A percentile compares a stretch with the other conserved stretches of the same genome.
Conservation (phyloP, 2,888 invertebrate species). For the Troilus luridus region DNA sequence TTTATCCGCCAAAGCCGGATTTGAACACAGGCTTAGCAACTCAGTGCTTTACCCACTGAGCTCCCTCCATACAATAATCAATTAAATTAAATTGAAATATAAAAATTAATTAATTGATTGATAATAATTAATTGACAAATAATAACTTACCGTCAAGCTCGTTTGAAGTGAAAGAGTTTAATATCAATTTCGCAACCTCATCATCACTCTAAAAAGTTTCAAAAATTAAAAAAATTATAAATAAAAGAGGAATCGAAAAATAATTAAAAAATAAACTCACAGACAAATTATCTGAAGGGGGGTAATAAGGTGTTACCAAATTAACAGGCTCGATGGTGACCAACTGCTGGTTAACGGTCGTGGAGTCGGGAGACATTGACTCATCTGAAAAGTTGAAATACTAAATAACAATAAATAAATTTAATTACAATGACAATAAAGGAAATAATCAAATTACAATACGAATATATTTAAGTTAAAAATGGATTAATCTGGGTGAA, state of each 20-base stretch:
- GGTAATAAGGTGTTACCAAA: not conserved
- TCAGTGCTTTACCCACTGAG: too few relatives aligned
- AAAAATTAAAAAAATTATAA: not conserved
- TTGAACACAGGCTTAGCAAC: too few relatives aligned
- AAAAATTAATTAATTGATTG: too few relatives aligned
- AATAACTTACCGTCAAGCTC: not conserved
- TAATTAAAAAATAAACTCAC: not conserved
- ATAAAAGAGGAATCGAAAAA: not conserved
- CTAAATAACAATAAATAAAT: too few relatives aligned
- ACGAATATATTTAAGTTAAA: too few relatives aligned
- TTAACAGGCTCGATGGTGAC: not conserved
- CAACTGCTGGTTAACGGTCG: not conserved
- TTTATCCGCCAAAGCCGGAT: too few relatives aligned
- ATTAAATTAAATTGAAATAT: not conserved
- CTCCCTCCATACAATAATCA: too few relatives aligned
- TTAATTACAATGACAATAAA: too few relatives aligned
- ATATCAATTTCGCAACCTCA: not conserved
- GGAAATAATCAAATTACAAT: too few relatives aligned
- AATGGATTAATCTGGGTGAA: too few relatives aligned
- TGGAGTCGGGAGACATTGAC: constrained; percentile 6
- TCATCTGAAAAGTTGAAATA: not conserved
- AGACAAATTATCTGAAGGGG: not conserved
- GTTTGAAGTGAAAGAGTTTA: not conserved
- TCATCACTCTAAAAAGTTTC: not conserved
- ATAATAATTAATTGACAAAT: too few relatives aligned